Evolutionary conservation across 2,113 vertebrate species (phyloP), one percentile per base, ranked within the genome.

Genomic region (Podarcis cretensis): DNA sequence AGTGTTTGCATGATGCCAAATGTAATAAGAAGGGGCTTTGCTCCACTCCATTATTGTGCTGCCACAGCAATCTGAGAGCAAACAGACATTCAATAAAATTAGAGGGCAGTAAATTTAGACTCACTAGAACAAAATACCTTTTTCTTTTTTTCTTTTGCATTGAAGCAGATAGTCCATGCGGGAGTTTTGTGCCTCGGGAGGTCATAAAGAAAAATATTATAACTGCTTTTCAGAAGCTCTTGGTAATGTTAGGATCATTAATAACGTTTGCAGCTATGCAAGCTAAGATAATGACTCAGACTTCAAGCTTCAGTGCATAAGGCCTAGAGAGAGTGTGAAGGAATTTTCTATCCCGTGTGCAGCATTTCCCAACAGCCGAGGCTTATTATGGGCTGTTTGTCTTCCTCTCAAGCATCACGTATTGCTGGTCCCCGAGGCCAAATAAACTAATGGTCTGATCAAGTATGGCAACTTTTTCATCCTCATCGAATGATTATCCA

Each of bases 231-330:
- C 37, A 90, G 80, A 93, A 91, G 3, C 12, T 63, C 83, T 91
- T 91, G n/a, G 27, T 89, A 90, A 84, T 0, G 2, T 84, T 92
- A 89, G 12, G 35, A 73, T 92, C 3, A 75, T 82, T 81, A 91
- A 95, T 91, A 90, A 86, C 57, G 89, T 95, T 89, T 92, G 20
- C 30, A 81, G 8, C 83, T 88, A 76, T 86, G 30, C 84, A 93
- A 91, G 74, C 20, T 90, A 81, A 92, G 35, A 86, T 12, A 77
- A 66, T 0, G 25, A 88, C 57, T 92, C 32, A 91, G 87, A 81
- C 43, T 59, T 92, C 30, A 91, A 86, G 74, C 69, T 91, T 89
- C 81, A 81, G 1, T 92, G 83, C 83, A 54, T 73, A 89, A 91
- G 48, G 48, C 1, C 87, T 48, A 89, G 3, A 77, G 82, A 74